Percentiles rank a stretch among this genome's conserved stretches.
phyloP scores from a whole-genome alignment of 2,113 vertebrate species.

The Saccopteryx bilineata region DNA sequence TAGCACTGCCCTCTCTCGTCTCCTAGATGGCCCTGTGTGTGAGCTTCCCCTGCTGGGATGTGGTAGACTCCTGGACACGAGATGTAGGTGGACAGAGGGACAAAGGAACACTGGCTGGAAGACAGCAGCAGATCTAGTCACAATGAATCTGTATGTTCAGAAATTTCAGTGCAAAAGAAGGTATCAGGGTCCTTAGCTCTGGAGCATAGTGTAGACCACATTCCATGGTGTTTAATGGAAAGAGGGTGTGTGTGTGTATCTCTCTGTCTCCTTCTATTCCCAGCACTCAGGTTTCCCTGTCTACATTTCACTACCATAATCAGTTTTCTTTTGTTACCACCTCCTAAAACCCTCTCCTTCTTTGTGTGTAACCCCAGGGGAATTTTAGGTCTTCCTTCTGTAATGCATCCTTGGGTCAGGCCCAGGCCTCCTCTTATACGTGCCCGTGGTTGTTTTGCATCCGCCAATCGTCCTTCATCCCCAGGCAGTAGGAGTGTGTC shows the following conservation, averaged over 20 bases:
- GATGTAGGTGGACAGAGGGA: background rate
- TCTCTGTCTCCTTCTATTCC: background rate
- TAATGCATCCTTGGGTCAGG: background rate
- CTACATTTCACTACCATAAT: background rate
- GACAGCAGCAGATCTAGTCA: background rate
- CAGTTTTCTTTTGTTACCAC: background rate
- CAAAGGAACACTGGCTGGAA: background rate
- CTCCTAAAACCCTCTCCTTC: background rate
- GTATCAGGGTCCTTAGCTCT: fast-evolving
- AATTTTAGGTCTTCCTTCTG: background rate
- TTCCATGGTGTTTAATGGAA: background rate
- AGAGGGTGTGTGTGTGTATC: background rate
- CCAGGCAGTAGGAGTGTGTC: background rate
- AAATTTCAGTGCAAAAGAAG: background rate
- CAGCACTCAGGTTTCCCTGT: background rate
- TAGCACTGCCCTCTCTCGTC: background rate
- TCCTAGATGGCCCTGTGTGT: background rate
- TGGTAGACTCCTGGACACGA: background rate
- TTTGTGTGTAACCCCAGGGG: background rate
- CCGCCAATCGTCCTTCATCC: background rate
- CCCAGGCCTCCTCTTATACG: background rate
- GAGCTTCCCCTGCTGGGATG: background rate
- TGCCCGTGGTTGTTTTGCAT: background rate
- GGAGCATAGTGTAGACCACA: background rate
- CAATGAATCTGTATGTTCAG: background rate